These are phyloP conservation scores for Fundulus diaphanus DNA, from an alignment of 2,797 vertebrate species.

Conservation along the genomic window DNA sequence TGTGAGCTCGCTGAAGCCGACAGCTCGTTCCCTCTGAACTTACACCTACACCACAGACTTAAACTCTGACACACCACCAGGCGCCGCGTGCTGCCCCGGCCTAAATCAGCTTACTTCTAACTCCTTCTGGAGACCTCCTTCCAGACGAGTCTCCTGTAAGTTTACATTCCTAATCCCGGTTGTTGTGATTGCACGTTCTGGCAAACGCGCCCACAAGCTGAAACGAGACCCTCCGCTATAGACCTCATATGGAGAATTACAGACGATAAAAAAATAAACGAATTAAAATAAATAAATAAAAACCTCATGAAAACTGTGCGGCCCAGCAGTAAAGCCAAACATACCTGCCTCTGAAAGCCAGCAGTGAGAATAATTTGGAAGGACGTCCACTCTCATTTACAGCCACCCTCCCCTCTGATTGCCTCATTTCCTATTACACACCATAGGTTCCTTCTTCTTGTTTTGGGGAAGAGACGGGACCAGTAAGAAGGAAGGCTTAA, in stretches of 20 bases:
- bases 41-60: constrained; percentile 40
- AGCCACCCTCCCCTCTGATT: constrained; percentile 42
- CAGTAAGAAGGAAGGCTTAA: constrained; percentile 47
- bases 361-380: constrained; percentile 25
- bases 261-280: background rate
- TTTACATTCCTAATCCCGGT: constrained; percentile 53
- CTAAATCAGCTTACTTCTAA: constrained; percentile 54
- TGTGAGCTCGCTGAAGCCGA: constrained; percentile 59
- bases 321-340: background rate
- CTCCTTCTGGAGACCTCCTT: constrained; percentile 40
- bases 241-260: background rate
- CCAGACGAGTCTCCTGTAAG: constrained; percentile 43
- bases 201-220: constrained; percentile 17
- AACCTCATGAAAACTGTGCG: background rate
- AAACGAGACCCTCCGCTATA: background rate
- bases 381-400: constrained; percentile 16
- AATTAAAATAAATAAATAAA: too few relatives aligned
- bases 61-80: constrained; percentile 15
- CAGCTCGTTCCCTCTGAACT: constrained; percentile 51
- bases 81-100: background rate
- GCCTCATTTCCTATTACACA: constrained; percentile 66
- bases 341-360: constrained; percentile 40
- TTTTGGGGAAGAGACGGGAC: constrained; percentile 54
- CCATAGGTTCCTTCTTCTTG: constrained; percentile 23
- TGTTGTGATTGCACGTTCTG: background rate